Evolutionary conservation across 1,140 invertebrate genomes (phyloP).

Genomic region (Drosophila equinoxialis): DNA sequence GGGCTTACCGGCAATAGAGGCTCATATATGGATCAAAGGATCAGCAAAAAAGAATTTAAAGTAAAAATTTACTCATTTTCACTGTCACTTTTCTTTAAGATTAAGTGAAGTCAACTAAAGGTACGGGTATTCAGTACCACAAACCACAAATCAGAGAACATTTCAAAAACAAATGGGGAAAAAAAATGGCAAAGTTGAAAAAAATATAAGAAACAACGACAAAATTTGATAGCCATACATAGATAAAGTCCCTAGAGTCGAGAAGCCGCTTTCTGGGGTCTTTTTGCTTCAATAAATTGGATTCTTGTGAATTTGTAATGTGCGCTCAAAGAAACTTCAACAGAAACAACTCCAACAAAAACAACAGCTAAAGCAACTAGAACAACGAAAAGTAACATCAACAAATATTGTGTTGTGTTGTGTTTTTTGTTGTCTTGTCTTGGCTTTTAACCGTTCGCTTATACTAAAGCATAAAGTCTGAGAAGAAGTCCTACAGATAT

Average conservation of each 20-base stretch:
- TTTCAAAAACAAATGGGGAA: background rate
- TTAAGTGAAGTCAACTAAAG: constrained; percentile 16
- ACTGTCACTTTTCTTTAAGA: background rate
- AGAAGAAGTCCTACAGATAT: constrained; percentile 22
- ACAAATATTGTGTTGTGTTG: constrained; percentile 48
- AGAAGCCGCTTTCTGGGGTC: constrained; percentile 31
- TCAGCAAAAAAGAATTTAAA: background rate
- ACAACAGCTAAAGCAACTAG: constrained; percentile 15
- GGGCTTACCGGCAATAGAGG: background rate
- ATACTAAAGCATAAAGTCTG: constrained; percentile 1
- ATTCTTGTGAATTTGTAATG: constrained; percentile 78
- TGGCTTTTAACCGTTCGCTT: constrained; percentile 36
- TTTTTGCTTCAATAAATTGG: constrained; percentile 70
- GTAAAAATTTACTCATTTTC: background rate
- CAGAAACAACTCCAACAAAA: constrained; percentile 45
- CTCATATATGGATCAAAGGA: background rate
- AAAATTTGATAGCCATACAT: constrained; percentile 59
- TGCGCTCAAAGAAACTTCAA: constrained; percentile 69
- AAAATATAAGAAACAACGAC: constrained; percentile 8
- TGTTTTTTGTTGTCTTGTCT: constrained; percentile 44
- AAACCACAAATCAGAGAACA: background rate
- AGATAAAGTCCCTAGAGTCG: constrained; percentile 52
- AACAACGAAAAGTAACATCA: constrained; percentile 41
- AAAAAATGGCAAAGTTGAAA: background rate
- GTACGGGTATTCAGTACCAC: background rate